These are phyloP conservation scores for Drosophila gunungcola DNA, from an alignment of 1,140 invertebrate species.

Conservation along the genomic window DNA sequence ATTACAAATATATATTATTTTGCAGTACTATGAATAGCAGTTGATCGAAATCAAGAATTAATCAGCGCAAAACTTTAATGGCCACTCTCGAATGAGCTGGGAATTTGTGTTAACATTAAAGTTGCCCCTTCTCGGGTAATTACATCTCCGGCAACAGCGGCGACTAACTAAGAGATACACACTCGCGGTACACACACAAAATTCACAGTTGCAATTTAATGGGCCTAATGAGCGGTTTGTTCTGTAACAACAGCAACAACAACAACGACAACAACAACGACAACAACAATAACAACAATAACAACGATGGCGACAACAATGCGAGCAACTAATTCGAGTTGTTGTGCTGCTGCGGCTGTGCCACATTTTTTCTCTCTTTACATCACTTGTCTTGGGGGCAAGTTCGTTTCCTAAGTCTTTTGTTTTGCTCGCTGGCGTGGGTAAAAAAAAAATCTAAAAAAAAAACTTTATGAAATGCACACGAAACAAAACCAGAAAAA, in stretches of 20 bases:
- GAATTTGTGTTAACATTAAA: conserved; percentile 70
- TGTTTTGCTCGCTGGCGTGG: conserved; percentile 68
- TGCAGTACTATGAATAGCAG: too few species aligned
- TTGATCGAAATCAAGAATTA: neutral
- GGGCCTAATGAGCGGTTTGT: conserved; percentile 79
- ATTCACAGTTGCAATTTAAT: conserved; percentile 76
- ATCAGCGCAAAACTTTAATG: neutral
- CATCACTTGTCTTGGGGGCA: conserved; percentile 75
- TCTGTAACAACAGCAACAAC: conserved; percentile 52
- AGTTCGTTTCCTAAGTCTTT: conserved; percentile 82
- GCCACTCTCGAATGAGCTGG: conserved; percentile 35
- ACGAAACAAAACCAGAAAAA: conserved; percentile 32
- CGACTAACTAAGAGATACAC: conserved; percentile 37
- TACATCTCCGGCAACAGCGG: conserved; percentile 48
- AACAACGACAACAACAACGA: conserved; percentile 6
- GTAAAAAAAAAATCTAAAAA: conserved; percentile 58
- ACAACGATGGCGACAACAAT: conserved; percentile 36
- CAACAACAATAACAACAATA: neutral
- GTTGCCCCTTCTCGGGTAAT: conserved; percentile 66
- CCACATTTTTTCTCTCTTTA: conserved; percentile 70
- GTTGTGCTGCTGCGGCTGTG: conserved; percentile 54
- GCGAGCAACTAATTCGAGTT: conserved; percentile 65
- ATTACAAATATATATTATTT: too few species aligned
- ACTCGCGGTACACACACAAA: conserved; percentile 33
- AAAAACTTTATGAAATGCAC: conserved; percentile 4